Evolutionary conservation across 2,113 vertebrate species (phyloP).

Genomic region (Pachypanchax playfairii): DNA sequence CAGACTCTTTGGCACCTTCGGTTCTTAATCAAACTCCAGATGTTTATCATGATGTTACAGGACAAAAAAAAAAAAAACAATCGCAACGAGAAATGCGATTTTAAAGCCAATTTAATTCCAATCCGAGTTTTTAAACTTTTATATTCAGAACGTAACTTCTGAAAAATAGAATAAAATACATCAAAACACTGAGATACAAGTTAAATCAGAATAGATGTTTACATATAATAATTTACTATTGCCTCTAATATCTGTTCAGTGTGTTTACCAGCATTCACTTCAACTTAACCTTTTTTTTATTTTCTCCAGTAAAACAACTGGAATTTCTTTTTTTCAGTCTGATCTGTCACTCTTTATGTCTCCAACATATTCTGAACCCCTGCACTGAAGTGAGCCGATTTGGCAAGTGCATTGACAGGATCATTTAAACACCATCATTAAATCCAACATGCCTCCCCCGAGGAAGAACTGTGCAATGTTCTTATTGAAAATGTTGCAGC

Average conservation of each 20-base stretch:
- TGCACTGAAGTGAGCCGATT: conserved; percentile 55
- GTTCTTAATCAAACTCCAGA: conserved; percentile 34
- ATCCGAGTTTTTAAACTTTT: too few relatives aligned
- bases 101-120: too few relatives aligned
- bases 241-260: too few relatives aligned
- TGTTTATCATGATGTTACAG: too few relatives aligned
- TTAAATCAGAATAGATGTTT: too few relatives aligned
- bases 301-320: conserved; percentile 58
- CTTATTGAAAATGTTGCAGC: conserved; percentile 76
- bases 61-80: conserved; percentile 29
- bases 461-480: conserved; percentile 64
- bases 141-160: too few relatives aligned
- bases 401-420: conserved; percentile 73
- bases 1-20: conserved; percentile 10
- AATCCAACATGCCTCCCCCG: conserved; percentile 62
- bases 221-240: too few relatives aligned
- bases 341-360: not conserved
- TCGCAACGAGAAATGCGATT: too few relatives aligned
- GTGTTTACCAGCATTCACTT: too few relatives aligned
- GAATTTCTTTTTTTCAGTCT: conserved; percentile 16
- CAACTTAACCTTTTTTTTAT: too few relatives aligned
- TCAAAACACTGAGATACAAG: too few relatives aligned
- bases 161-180: too few relatives aligned
- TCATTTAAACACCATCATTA: conserved; percentile 71
- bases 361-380: conserved; percentile 5